Base-by-base conservation (phyloP, 2,113 vertebrate species). In the Ancistrus triradiatus region DNA sequence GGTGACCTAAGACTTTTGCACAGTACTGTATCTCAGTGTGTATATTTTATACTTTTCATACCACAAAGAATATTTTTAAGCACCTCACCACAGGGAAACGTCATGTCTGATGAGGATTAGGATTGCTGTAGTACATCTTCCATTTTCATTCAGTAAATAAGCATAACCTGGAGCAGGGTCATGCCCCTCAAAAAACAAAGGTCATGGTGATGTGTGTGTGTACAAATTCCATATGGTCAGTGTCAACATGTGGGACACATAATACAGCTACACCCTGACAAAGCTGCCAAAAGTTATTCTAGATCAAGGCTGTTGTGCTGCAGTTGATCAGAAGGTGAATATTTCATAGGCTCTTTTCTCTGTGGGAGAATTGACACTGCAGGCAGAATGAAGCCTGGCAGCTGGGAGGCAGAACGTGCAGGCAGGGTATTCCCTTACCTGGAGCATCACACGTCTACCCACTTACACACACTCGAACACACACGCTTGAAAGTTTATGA, bases 261-360 rank as follows among this genome's bases (percentile, higher is more conserved):
- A 72, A 79, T 78, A 74, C 77, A 80, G 68, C 53, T 49, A 55
- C 31, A 63, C 64, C 52, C 74, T 72, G 73, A 69, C 75, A 69
- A 40, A 62, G 69, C 73, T 77, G 80, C 68, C 85, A 85, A 78
- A 82, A 83, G 82, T 84, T 80, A 67, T 53, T 59, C 53, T 85
- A 66, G 81, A 83, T 86, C 85, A 77, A 77, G 77, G 59, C 60
- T 78, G 68, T 89, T 85, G 83, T 85, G 74, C 58, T 13, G 17
- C 66, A 28, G 78, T 71, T 82, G 80, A 91, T 88, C 82, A 83
- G 73, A 63, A 75, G 61, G 75, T 92, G 85, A 92, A 92, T 92
- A 90, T 91, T 93, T 92, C 74, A 92, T 84, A 72, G 52, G 70
- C 61, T 71, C 78, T 88, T 86, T 90, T 90, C 83, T 88, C 83